phyloP scores from a whole-genome alignment of 2,888 invertebrate genomes.

The Thelaira solivaga region DNA sequence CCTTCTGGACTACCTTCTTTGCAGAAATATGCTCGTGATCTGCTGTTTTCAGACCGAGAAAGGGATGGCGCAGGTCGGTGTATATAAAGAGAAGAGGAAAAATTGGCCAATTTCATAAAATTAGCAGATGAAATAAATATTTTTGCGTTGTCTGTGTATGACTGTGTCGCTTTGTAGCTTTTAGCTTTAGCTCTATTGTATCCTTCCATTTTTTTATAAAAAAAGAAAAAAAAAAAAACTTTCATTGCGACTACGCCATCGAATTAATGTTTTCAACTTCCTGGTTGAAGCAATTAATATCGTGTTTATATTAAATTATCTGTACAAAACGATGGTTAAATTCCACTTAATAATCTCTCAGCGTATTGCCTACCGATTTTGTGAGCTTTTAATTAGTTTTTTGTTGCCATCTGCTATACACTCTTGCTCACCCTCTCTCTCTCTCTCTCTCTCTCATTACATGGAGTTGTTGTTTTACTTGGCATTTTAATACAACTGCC shows the following conservation, averaged over 20 bases:
- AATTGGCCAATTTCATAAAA: too few relatives aligned
- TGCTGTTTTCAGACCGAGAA: too few relatives aligned
- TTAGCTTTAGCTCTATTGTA: too few relatives aligned
- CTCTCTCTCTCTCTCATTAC: too few relatives aligned
- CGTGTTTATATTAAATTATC: constrained; percentile 48
- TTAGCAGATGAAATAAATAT: too few relatives aligned
- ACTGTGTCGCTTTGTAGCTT: too few relatives aligned
- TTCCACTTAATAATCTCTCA: constrained; percentile 42
- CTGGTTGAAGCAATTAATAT: constrained; percentile 42
- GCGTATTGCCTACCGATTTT: constrained; percentile 24
- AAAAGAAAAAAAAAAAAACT: neutral
- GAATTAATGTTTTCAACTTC: neutral
- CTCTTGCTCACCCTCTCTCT: neutral
- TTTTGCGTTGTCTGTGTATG: too few relatives aligned
- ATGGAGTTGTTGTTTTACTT: constrained; percentile 29
- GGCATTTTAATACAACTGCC: constrained; percentile 50
- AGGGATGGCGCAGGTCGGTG: too few relatives aligned
- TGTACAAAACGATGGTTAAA: constrained; percentile 43
- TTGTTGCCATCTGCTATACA: constrained; percentile 5
- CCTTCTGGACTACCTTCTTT: too few relatives aligned
- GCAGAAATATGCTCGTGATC: too few relatives aligned
- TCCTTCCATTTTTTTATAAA: too few relatives aligned
- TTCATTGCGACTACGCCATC: neutral
- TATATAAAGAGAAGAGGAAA: too few relatives aligned
- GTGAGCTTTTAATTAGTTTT: constrained; percentile 54